Evolutionary conservation across 2,113 vertebrate species (phyloP), one percentile per base, ranked within the genome.

Genomic region (Megaleporinus macrocephalus): DNA sequence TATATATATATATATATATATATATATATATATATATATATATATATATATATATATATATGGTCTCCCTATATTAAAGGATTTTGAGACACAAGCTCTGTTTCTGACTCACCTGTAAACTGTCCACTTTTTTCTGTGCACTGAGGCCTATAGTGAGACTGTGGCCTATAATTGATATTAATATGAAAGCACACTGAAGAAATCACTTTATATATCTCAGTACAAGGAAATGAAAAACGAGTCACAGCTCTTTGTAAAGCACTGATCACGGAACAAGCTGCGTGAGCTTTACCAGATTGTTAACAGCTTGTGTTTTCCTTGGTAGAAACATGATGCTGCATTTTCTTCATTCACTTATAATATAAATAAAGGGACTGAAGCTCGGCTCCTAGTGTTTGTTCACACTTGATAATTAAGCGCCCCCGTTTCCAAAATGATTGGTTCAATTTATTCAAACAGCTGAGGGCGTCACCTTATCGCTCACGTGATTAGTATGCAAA

Each of bases 401-500:
- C 26, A 49, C 47, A 61, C 66, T 72, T 63, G 75, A 84, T 74
- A 80, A 76, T 61, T 61, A 61, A 61, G 22, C n/a, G n/a, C 57
- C 57, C 57, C 80, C 33, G 62, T 80, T 76, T 90, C 85, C 92
- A 89, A 90, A 89, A 80, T 93, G 91, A 88, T 88, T 92, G 83
- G n/a, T 81, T 79, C 90, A 91, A 91, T 93, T 92, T 92, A 90
- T 92, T 91, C 84, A 88, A 84, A 89, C 86, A 91, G 91, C 93
- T 92, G 14, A 86, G 86, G 92, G 91, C 91, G 89, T 92, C 89
- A 92, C 91, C 92, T 93, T 93, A 93, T 92, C 92, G 93, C 93
- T 93, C 91, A 90, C 92, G 92, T 91, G 91, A 94, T 94, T 93
- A 94, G 92, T 92, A 94, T 94, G 93, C 92, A 93, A 94, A 94